A percentile compares a stretch with the other conserved stretches of the same genome.
These are phyloP conservation scores for Tapirus terrestris DNA, from an alignment of 2,113 vertebrate species.

Conservation along the genomic window DNA sequence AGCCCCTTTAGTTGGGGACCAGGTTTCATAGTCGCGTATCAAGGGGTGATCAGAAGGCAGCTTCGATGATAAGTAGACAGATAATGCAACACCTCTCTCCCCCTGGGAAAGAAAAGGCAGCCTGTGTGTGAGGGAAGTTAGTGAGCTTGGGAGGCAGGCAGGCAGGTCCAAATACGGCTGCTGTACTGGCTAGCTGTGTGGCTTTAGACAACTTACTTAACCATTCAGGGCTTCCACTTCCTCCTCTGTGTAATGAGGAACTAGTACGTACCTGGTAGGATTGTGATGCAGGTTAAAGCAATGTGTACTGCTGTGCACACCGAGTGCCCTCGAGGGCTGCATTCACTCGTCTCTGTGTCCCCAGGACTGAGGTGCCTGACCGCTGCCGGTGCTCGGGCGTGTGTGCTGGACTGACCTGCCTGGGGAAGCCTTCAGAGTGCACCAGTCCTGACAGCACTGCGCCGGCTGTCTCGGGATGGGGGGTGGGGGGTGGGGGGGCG, in stretches of 20 bases:
- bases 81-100: background rate
- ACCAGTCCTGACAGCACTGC: background rate
- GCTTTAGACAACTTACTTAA: background rate
- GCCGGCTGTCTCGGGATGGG: background rate
- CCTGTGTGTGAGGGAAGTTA: accelerated
- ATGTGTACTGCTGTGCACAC: accelerated
- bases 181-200: background rate
- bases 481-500: background rate
- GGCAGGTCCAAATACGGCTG: accelerated
- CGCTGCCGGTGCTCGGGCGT: accelerated
- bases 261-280: accelerated
- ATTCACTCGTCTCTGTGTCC: background rate
- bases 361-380: background rate
- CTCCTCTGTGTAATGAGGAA: background rate
- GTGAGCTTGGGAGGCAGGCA: accelerated
- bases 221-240: accelerated
- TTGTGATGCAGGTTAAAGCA: background rate
- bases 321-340: background rate
- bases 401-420: background rate
- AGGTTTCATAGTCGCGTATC: accelerated
- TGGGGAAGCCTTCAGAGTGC: no score
- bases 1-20: background rate
- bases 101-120: no score
- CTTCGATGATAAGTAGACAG: background rate
- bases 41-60: background rate